Conservation (phyloP, 2,888 invertebrate species). For the Dolomedes plantarius region DNA sequence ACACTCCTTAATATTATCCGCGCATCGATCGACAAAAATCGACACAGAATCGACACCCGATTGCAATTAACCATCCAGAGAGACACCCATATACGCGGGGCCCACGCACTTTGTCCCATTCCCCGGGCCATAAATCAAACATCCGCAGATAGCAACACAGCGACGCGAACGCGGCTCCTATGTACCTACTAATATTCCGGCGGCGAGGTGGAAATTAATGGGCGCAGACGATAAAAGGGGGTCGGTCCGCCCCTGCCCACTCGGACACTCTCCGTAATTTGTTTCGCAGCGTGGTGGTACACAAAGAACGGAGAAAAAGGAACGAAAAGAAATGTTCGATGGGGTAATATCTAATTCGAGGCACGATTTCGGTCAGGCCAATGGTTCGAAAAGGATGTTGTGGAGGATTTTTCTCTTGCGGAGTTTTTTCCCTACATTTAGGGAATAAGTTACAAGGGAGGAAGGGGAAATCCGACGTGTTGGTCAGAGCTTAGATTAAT, state of each 20-base stretch:
- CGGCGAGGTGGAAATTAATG: constrained; percentile 18
- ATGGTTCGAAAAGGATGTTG: constrained; percentile 35
- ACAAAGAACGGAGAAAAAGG: not conserved
- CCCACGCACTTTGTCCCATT: not conserved
- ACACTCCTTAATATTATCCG: constrained; percentile 4
- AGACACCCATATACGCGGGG: not conserved
- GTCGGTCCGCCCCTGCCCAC: constrained; percentile 12
- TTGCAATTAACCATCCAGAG: constrained; percentile 1
- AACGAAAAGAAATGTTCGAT: constrained; percentile 11
- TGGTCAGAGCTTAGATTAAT: no score
- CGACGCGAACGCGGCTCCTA: not conserved
- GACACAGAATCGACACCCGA: not conserved
- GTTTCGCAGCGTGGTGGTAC: constrained; percentile 9
- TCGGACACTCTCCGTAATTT: constrained; percentile 12
- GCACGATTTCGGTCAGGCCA: constrained; percentile 53
- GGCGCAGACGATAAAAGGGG: constrained; percentile 15
- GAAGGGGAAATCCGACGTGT: not conserved
- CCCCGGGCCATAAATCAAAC: not conserved
- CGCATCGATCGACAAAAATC: not conserved
- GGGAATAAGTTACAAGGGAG: not conserved
- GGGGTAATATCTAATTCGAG: constrained; percentile 20
- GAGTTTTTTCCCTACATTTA: constrained; percentile 34
- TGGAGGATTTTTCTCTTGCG: constrained; percentile 29
- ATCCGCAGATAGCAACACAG: not conserved
- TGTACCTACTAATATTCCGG: not conserved